Conservation (phyloP, 2,888 invertebrate species). For the Gryllus longicercus region DNA sequence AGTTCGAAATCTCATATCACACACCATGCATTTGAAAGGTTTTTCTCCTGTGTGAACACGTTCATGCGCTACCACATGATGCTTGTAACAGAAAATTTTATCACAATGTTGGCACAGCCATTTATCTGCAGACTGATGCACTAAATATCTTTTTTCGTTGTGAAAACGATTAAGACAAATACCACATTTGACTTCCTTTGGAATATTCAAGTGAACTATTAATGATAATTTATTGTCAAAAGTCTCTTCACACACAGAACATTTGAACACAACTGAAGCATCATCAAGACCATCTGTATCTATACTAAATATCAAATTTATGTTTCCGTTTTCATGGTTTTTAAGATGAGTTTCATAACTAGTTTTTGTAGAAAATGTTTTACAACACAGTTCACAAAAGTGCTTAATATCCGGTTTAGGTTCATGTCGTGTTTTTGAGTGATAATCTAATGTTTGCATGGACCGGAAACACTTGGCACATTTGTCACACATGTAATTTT, state of each 20-base stretch:
- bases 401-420: not conserved
- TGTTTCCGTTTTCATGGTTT: not conserved
- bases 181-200: not conserved
- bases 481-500: not conserved
- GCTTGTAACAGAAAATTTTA: not conserved
- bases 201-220: not conserved
- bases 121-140: not conserved
- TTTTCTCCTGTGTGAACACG: not conserved
- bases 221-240: not conserved
- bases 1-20: not conserved
- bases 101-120: not conserved
- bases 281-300: not conserved
- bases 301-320: not conserved
- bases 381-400: not conserved
- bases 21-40: not conserved
- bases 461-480: not conserved
- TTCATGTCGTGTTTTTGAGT: not conserved
- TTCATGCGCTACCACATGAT: not conserved
- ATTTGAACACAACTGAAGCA: not conserved
- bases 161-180: not conserved
- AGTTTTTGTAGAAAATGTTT: not conserved
- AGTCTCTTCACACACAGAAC: not conserved
- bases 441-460: not conserved
- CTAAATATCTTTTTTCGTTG: not conserved
- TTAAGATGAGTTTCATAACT: not conserved